A percentile compares a stretch with the other conserved stretches of the same genome.
Evolutionary conservation across 1,140 invertebrate genomes (phyloP).

Genomic region (Drosophila prosaltans): DNA sequence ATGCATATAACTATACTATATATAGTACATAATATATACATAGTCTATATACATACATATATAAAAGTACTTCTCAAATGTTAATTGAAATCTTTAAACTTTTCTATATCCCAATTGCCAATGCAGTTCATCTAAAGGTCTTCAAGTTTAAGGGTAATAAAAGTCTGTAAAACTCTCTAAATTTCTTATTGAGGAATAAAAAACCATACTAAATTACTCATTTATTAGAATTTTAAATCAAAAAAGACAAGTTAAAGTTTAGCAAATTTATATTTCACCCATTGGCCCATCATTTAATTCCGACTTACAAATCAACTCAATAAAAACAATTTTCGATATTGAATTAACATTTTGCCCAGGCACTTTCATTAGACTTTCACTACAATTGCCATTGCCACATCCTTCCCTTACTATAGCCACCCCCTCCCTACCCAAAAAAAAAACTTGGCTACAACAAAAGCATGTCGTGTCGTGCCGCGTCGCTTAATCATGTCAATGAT

Average conservation of each 20-base stretch:
- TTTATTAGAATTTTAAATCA: too few species aligned
- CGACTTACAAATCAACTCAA: conserved; percentile 67
- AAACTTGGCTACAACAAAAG: conserved; percentile 63
- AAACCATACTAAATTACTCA: too few species aligned
- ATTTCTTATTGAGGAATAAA: too few species aligned
- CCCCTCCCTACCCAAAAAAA: background rate
- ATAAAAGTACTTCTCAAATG: too few species aligned
- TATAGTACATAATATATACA: too few species aligned
- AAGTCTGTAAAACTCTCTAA: too few species aligned
- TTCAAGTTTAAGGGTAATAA: too few species aligned
- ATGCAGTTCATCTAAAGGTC: too few species aligned
- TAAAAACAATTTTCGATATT: conserved; percentile 79
- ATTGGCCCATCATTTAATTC: background rate
- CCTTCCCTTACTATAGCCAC: conserved; percentile 1
- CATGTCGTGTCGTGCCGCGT: conserved; percentile 75
- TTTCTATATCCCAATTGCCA: too few species aligned
- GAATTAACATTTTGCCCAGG: conserved; percentile 67
- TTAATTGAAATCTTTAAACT: too few species aligned
- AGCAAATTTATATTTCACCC: background rate
- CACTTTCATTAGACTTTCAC: conserved; percentile 31
- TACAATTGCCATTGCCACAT: conserved; percentile 15
- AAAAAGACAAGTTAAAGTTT: background rate
- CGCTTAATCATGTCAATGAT: conserved; percentile 81
- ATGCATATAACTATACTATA: too few species aligned
- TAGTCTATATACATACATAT: too few species aligned